phyloP scores from a whole-genome alignment of 1,140 invertebrate species.

The Lepidurus packardi region DNA sequence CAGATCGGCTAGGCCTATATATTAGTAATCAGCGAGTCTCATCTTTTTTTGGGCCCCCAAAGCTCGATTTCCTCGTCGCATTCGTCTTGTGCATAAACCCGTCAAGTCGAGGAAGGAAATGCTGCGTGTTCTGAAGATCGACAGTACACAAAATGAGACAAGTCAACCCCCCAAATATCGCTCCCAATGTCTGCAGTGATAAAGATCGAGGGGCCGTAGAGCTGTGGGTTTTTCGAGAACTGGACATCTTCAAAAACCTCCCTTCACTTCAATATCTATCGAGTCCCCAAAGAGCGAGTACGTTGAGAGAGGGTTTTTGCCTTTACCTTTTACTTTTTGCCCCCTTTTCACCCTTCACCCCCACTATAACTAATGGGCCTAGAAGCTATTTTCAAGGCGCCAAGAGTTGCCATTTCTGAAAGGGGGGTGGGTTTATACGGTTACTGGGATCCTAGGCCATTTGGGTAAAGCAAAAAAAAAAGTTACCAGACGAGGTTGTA shows the following conservation, averaged over 20 bases:
- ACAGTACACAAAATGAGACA: background rate
- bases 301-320: no score
- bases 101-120: constrained; percentile 13
- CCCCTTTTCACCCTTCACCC: background rate
- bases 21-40: background rate
- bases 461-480: background rate
- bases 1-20: constrained; percentile 12
- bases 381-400: constrained; percentile 14
- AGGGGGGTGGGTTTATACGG: background rate
- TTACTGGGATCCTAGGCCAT: background rate
- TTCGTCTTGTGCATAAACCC: constrained; percentile 17
- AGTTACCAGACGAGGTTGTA: background rate
- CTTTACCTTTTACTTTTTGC: constrained; percentile 9
- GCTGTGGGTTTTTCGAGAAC: background rate
- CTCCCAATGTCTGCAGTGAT: constrained; percentile 5
- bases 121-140: background rate
- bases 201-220: background rate
- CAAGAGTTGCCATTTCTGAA: constrained; percentile 8
- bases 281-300: no score
- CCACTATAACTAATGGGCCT: constrained; percentile 21
- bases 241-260: background rate
- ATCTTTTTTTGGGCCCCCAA: background rate
- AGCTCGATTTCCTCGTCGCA: constrained; percentile 1
- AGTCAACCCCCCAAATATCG: background rate
- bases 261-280: no score